Evolutionary conservation across 2,888 invertebrate genomes (phyloP).

Genomic region (Melinaea menophilus): DNA sequence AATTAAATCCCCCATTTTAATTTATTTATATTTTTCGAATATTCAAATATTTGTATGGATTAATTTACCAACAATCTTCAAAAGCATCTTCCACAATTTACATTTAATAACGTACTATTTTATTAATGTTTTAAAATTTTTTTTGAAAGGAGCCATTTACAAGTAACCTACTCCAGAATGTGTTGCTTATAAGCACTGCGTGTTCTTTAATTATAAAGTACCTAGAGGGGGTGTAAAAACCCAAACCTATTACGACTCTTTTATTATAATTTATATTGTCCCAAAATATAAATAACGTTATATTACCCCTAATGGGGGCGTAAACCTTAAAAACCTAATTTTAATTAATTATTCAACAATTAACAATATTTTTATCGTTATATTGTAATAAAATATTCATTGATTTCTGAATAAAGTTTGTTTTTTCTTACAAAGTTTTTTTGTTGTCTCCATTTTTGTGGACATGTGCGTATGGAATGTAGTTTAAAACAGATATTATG

Average conservation of each 20-base stretch:
- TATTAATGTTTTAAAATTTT: no score
- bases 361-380: conserved; percentile 49
- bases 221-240: conserved; percentile 62
- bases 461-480: no score
- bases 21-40: no score
- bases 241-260: conserved; percentile 55
- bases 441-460: background rate
- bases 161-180: conserved; percentile 21
- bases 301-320: conserved; percentile 43
- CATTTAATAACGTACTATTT: no score
- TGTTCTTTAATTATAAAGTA: conserved; percentile 39
- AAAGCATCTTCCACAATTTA: no score
- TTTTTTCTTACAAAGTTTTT: background rate
- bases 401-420: background rate
- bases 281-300: conserved; percentile 58
- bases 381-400: conserved; percentile 22
- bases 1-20: no score
- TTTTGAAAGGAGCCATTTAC: no score
- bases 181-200: conserved; percentile 43
- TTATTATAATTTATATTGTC: conserved; percentile 66
- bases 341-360: conserved; percentile 54
- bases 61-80: no score
- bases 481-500: no score
- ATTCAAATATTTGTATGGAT: no score
- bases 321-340: conserved; percentile 65